Evolutionary conservation across 2,797 vertebrate genomes (phyloP).

Genomic region (Thaleichthys pacificus): DNA sequence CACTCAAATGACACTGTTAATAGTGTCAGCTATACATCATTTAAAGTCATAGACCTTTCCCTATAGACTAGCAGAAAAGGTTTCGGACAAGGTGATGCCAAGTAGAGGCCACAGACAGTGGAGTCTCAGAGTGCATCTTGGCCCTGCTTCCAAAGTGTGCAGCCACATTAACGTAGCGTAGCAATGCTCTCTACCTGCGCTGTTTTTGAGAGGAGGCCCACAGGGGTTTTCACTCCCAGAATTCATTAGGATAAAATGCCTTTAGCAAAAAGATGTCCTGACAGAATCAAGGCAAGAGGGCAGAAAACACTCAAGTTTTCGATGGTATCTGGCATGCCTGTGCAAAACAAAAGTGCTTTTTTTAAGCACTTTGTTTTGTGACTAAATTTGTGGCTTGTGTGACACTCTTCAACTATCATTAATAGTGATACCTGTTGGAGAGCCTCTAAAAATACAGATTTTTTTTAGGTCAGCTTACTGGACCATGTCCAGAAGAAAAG

Average conservation of each 20-base stretch:
- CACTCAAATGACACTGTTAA: too few relatives aligned
- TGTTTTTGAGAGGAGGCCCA: constrained; percentile 52
- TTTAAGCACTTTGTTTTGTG: background rate
- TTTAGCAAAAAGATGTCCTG: constrained; percentile 64
- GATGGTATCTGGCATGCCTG: constrained; percentile 17
- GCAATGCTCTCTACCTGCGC: constrained; percentile 36
- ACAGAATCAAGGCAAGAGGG: constrained; percentile 43
- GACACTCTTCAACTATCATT: too few relatives aligned
- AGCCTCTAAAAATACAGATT: too few relatives aligned
- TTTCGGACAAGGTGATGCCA: constrained; percentile 1
- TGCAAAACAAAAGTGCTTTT: background rate
- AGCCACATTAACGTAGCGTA: constrained; percentile 16
- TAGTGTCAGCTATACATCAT: too few relatives aligned
- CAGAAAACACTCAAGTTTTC: constrained; percentile 37
- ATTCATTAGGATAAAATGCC: constrained; percentile 69
- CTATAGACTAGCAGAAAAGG: too few relatives aligned
- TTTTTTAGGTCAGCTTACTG: too few relatives aligned
- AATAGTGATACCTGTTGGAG: too few relatives aligned
- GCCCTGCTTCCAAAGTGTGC: constrained; percentile 24
- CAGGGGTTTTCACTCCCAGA: constrained; percentile 62
- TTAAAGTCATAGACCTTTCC: too few relatives aligned
- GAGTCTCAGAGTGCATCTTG: constrained; percentile 4
- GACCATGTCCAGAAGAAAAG: too few relatives aligned
- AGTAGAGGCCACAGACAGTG: background rate
- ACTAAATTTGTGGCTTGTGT: too few relatives aligned